phyloP scores from a whole-genome alignment of 2,888 invertebrate genomes.

The Aleiodes leptofemur region DNA sequence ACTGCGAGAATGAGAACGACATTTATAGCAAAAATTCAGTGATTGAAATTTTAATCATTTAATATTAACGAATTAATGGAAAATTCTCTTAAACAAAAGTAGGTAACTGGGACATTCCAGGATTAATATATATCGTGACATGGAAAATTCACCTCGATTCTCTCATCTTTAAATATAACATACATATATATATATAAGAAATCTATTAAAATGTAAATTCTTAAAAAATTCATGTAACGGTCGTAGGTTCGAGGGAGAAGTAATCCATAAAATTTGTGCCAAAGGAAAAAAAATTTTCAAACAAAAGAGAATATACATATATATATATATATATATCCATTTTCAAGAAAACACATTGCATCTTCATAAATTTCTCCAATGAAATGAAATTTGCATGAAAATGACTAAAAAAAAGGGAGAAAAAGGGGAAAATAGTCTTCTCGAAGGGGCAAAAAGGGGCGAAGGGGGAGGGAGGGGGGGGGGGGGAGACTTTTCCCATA shows the following conservation, averaged over 20 bases:
- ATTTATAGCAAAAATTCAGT: background rate
- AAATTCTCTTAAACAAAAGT: background rate
- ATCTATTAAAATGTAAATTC: conserved; percentile 44
- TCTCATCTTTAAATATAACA: background rate
- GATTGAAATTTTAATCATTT: background rate
- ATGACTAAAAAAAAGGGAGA: background rate
- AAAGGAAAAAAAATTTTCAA: background rate
- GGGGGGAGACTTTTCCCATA: background rate
- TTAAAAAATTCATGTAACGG: conserved; percentile 31
- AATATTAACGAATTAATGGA: background rate
- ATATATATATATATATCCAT: background rate
- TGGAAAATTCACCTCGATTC: conserved; percentile 12
- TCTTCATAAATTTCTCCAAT: background rate
- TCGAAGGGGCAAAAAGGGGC: conserved; percentile 1
- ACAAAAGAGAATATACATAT: background rate
- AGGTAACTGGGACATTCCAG: conserved; percentile 13
- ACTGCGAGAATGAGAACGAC: background rate
- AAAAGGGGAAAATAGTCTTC: background rate
- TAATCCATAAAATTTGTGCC: conserved; percentile 9
- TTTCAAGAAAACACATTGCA: background rate
- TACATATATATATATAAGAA: conserved; percentile 10
- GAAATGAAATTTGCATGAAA: conserved; percentile 17
- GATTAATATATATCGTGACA: conserved; percentile 34
- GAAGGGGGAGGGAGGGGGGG: background rate
- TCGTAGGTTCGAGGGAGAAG: background rate